These are phyloP conservation scores for Anseranas semipalmata DNA, from an alignment of 2,113 vertebrate species.

Conservation along the genomic window DNA sequence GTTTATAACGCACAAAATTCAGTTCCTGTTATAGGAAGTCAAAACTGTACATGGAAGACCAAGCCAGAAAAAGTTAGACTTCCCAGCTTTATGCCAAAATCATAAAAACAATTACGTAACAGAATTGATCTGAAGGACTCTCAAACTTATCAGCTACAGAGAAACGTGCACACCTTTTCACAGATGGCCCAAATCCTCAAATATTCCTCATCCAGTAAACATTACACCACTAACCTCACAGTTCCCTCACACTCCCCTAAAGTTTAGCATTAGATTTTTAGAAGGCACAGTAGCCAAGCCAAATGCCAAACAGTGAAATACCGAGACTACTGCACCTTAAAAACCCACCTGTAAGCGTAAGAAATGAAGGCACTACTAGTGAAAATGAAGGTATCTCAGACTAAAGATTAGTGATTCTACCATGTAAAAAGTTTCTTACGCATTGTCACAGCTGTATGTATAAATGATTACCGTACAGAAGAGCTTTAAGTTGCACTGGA, in stretches of 20 bases:
- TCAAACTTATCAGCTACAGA: neutral
- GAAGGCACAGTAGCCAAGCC: accelerated
- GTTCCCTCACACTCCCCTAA: neutral
- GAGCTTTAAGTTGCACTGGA: neutral
- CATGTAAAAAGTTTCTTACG: neutral
- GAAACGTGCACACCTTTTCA: accelerated
- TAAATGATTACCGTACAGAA: neutral
- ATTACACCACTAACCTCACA: neutral
- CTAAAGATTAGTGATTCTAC: neutral
- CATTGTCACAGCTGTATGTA: neutral
- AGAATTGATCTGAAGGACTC: neutral
- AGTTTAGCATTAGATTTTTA: neutral
- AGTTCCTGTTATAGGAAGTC: neutral
- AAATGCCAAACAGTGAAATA: neutral
- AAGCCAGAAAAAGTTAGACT: neutral
- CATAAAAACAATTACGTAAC: neutral
- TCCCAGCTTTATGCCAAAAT: neutral
- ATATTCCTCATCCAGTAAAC: neutral
- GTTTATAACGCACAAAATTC: neutral
- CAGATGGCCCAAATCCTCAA: neutral
- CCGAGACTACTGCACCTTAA: neutral
- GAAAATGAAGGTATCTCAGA: neutral
- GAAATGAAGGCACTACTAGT: neutral
- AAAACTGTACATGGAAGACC: neutral
- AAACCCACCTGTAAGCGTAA: neutral